Evolutionary conservation across 2,888 invertebrate genomes (phyloP), one percentile per base, ranked within the genome.

Genomic region (Himalopsyche tibetana): DNA sequence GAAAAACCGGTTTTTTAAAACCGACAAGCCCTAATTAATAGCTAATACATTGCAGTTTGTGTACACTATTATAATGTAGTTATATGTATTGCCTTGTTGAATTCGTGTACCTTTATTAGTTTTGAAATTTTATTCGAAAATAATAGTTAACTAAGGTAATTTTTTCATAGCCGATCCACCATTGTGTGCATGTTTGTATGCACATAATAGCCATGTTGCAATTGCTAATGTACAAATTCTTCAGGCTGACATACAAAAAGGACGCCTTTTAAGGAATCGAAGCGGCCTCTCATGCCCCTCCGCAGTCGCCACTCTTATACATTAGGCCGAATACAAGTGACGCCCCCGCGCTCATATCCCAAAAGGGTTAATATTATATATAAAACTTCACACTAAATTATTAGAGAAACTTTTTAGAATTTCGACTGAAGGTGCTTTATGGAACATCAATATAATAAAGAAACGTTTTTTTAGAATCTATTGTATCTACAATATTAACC

Each of bases 151-250:
- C 9, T 45, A 0, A 45, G 9, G 9, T 45, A 45, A 56, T 56
- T 6, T 63, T n/a, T 5, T 4, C 19, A 19, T 63, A 2, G 19
- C 63, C 19, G 8, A 63, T 63, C 63, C 63, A 63, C 63, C 63
- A n/a, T 19, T 63, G 63, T 63, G 63, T 15, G 15, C 4, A 51
- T 51, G 51, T 51, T 51, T 51, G 51, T 28, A 63, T 63, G 19
- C 28, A 63, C 63, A 63, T 9, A 63, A 63, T 63, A 19, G 19
- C 63, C 63, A 63, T 63, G 63, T 63, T 19, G 63, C 63, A 63
- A 63, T 19, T 63, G 63, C 19, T 63, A 63, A 63, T 63, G 63
- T 63, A 63, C 63, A 63, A 63, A 63, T 63, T 63, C 63, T 63
- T 63, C 19, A 9, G 63, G 19, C 28, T 63, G 63, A 63, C 63